phyloP scores from a whole-genome alignment of 1,140 invertebrate species.

The Aphelinus certus region DNA sequence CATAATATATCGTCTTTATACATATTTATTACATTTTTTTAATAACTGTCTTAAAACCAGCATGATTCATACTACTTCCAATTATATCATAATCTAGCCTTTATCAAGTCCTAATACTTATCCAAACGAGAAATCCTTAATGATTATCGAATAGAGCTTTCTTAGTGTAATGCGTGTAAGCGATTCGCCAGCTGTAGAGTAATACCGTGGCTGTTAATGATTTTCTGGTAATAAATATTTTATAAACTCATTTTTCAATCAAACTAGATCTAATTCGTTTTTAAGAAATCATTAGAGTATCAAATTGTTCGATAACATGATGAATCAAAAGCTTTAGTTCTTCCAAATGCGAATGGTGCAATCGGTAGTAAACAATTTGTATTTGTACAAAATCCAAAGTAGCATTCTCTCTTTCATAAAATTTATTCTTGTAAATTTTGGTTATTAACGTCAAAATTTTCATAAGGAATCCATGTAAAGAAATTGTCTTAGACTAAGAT shows the following conservation, averaged over 20 bases:
- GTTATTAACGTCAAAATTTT: slow-evolving; percentile 6
- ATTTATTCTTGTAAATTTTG: slow-evolving; percentile 30
- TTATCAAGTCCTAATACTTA: no score
- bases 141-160: slow-evolving; percentile 54
- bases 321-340: slow-evolving; percentile 20
- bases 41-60: no score
- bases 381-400: slow-evolving; percentile 23
- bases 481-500: slow-evolving; percentile 24
- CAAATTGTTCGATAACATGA: slow-evolving; percentile 35
- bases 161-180: slow-evolving; percentile 44
- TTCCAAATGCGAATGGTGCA: slow-evolving; percentile 16
- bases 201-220: slow-evolving; percentile 5
- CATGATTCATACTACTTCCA: no score
- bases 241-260: slow-evolving; percentile 30
- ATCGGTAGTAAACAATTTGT: not conserved
- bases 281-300: not conserved
- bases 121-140: slow-evolving; percentile 24
- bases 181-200: slow-evolving; percentile 61
- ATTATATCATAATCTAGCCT: no score
- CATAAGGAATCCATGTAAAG: slow-evolving; percentile 5
- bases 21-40: no score
- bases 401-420: slow-evolving; percentile 17
- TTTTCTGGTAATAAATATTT: slow-evolving; percentile 24
- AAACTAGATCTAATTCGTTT: not conserved
- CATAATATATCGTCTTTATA: no score